Base-by-base conservation (phyloP, 2,797 vertebrate genomes). In the Lepilemur septentrionalis region DNA sequence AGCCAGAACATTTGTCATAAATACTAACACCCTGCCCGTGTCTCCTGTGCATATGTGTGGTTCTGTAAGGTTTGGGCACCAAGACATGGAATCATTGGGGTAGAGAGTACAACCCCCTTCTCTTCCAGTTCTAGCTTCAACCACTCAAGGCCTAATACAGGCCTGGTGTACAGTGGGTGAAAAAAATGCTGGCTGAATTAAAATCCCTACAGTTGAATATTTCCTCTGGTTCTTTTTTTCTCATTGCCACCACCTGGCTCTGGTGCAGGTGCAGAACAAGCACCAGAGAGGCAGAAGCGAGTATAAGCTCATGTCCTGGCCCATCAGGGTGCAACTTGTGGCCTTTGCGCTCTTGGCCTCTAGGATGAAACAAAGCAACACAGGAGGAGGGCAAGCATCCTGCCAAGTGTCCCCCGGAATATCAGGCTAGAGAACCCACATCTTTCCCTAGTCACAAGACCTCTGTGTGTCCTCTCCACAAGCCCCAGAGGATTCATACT, bases 401-500 rank as follows among this genome's bases (percentile, higher is more conserved):
- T 91, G 43, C 15, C 5, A 23, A 75, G 38, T 25, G 11, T 30
- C 30, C 72, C 3, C 0, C 1, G 73, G 75, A 70, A 96, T 81
- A 87, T 35, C 9, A 84, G 38, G 43, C 15, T 28, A 28, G 59
- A 63, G 48, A 91, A 80, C 30, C 1, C 70, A 52, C 41, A 4
- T 57, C n/a, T 87, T 86, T 81, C 28, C 48, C 25, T 81, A 75
- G 25, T 75, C 13, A 23, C 43, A 20, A 89, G 69, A 11, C 67
- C 46, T 89, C 38, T 57, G 35, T 80, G 17, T 73, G 73, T 91
- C 82, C 79, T 82, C 83, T 35, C 80, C 86, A 85, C 22, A 80
- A 94, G 57, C 61, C 89, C 80, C 81, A 91, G 63, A 90, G 43
- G 78, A 94, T 46, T 95, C 83, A 82, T 3, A 30, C 7, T 95